Evolutionary conservation across 2,113 vertebrate species (phyloP).

Genomic region (Drymodes brunneopygia): DNA sequence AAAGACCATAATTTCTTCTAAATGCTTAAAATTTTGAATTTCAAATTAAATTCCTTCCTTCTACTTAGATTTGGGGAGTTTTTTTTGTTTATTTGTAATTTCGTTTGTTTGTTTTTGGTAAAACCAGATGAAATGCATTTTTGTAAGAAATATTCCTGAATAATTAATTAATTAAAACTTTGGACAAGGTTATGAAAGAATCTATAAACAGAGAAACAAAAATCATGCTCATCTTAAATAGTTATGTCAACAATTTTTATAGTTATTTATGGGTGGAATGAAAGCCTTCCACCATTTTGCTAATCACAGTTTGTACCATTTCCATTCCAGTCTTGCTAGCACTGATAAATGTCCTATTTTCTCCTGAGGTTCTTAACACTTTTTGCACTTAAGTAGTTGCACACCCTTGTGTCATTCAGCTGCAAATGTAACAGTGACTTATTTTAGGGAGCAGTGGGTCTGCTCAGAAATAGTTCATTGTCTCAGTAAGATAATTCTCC

Average conservation of each 20-base stretch:
- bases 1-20: not conserved
- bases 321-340: not conserved
- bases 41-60: not conserved
- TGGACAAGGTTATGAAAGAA: not conserved
- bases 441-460: not conserved
- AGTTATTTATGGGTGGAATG: not conserved
- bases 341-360: not conserved
- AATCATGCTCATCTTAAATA: fast-evolving
- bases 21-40: not conserved
- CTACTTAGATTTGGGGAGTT: not conserved
- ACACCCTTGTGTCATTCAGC: not conserved
- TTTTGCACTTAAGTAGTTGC: not conserved
- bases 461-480: not conserved
- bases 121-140: not conserved
- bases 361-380: not conserved
- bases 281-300: not conserved
- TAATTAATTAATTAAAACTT: not conserved
- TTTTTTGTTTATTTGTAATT: not conserved
- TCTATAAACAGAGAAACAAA: not conserved
- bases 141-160: fast-evolving
- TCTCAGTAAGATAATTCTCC: not conserved
- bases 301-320: not conserved
- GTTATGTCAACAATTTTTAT: not conserved
- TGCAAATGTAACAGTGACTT: not conserved
- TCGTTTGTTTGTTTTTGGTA: not conserved